phyloP scores from a whole-genome alignment of 1,140 invertebrate species.

The Philotrypesis tridentata region DNA sequence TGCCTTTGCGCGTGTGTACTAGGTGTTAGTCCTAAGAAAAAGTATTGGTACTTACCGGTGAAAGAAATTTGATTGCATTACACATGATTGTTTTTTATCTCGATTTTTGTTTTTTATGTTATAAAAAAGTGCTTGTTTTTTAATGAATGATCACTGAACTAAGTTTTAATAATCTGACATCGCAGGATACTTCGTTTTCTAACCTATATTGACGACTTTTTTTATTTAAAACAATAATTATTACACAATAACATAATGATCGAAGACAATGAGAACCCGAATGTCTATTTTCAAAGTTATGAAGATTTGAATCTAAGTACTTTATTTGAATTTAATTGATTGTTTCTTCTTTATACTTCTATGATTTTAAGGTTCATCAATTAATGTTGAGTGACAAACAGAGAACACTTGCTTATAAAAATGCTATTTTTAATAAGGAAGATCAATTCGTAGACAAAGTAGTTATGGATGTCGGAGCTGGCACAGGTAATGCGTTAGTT shows the following conservation, averaged over 20 bases:
- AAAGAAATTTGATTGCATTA: too few relatives aligned
- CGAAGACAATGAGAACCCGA: slow-evolving; percentile 42
- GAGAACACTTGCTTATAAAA: slow-evolving; percentile 91
- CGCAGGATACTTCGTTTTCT: too few relatives aligned
- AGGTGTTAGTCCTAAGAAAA: too few relatives aligned
- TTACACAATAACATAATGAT: slow-evolving; percentile 38
- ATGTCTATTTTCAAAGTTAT: slow-evolving; percentile 64
- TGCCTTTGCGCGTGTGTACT: too few relatives aligned
- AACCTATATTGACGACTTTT: not conserved
- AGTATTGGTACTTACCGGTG: too few relatives aligned
- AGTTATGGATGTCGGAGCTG: slow-evolving; percentile 95
- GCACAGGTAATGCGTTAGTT: slow-evolving; percentile 75
- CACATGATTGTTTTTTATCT: too few relatives aligned
- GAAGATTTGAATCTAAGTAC: slow-evolving; percentile 63
- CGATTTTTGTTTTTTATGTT: too few relatives aligned
- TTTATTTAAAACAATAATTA: not conserved
- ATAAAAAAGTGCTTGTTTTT: too few relatives aligned
- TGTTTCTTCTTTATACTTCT: not conserved
- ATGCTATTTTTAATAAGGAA: slow-evolving; percentile 89
- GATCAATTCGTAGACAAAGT: slow-evolving; percentile 81
- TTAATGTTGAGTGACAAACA: slow-evolving; percentile 90
- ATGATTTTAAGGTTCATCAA: slow-evolving; percentile 79
- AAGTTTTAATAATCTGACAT: too few relatives aligned
- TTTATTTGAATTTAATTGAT: slow-evolving; percentile 38
- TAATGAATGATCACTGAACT: too few relatives aligned